phyloP scores from a whole-genome alignment of 2,113 vertebrate species.

The Taxidea taxus region DNA sequence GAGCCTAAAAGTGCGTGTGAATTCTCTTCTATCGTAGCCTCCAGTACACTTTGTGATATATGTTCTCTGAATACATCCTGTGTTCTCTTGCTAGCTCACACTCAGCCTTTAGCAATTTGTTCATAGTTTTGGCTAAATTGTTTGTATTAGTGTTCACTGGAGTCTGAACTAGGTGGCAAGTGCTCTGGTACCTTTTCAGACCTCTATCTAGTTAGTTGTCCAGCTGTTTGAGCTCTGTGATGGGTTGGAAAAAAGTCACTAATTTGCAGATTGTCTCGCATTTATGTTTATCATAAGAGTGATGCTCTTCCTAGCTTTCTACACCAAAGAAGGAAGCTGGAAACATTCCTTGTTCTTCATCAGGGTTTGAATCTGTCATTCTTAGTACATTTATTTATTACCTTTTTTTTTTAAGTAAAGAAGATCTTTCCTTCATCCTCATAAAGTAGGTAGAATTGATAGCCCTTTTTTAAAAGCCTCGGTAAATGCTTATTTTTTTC shows the following conservation, averaged over 20 bases:
- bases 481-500: background rate
- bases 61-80: background rate
- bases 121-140: background rate
- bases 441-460: background rate
- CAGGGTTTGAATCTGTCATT: background rate
- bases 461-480: background rate
- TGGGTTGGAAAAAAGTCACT: background rate
- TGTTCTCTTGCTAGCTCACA: background rate
- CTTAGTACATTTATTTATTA: background rate
- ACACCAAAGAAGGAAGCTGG: background rate
- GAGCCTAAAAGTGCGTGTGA: background rate
- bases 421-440: background rate
- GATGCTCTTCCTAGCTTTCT: background rate
- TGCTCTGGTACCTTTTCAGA: background rate
- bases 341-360: background rate
- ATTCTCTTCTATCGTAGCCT: background rate
- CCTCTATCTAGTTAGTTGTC: background rate
- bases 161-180: background rate
- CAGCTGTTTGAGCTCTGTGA: background rate
- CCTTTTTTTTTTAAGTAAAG: background rate
- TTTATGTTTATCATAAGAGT: background rate
- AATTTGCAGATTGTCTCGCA: background rate
- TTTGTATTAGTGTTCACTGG: background rate
- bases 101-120: background rate
- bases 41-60: background rate